Base-by-base conservation (phyloP, 2,888 invertebrate genomes). In the Conistra vaccinii region DNA sequence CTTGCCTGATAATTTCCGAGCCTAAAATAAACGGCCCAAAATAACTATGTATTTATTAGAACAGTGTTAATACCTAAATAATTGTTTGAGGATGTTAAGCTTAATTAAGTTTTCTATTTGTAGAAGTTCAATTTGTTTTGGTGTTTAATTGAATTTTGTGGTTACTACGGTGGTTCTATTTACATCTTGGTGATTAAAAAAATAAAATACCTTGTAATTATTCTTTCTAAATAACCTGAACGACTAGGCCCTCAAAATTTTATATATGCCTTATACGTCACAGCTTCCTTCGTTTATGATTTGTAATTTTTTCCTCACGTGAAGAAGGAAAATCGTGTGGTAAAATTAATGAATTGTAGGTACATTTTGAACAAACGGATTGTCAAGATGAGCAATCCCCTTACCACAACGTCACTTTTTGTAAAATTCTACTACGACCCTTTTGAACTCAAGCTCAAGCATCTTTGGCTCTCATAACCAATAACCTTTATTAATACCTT, bases 11-110 rank as follows among this genome's bases (percentile, higher is more conserved):
- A 51, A 58, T 45, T 51, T 26, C 23, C 17, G 29, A n/a, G 9
- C 6, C 29, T 23, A 14, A 80, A 48, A n/a, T 80, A 72, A 61
- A 80, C 23, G 14, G 12, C 2, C 9, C 6, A 48, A 55, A 55
- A 39, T 73, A 73, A 48, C 39, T 26, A 39, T 23, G 12, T 26
- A 39, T 76, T 45, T 71, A 48, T 29, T 61, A 29, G 6, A 35
- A n/a, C 45, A 48, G 39, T 72, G 61, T 55, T 61, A 26, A 39
- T 3, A 10, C 9, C 6, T 62, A 26, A 80, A 62, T 55, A 55
- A 45, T 39, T 72, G 42, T 62, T 80, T 20, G 7, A 3, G 14
- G 12, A 29, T 12, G 14, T 20, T 17, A 26, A 17, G n/a, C 48
- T 17, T 57, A 48, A 32, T 23, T 35, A 32, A 3, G 35, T 26